These are phyloP conservation scores for Potamilus streckersoni DNA, from an alignment of 1,140 invertebrate species.

Conservation along the genomic window DNA sequence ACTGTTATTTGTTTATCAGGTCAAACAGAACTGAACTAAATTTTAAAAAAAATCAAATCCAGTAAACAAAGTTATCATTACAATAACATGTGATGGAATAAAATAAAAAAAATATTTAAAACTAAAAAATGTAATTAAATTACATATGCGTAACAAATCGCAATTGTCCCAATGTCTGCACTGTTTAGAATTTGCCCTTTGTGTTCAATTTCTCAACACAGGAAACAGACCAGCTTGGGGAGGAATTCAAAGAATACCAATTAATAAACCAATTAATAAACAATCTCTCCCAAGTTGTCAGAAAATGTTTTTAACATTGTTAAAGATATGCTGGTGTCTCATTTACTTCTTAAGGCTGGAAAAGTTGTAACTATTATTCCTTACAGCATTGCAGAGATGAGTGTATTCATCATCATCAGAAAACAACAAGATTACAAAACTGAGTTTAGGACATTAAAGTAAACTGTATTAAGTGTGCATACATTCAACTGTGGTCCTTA, in stretches of 20 bases:
- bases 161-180: too few relatives aligned
- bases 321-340: not conserved
- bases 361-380: slow-evolving; percentile 6
- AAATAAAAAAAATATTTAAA: too few relatives aligned
- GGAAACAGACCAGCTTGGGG: not conserved
- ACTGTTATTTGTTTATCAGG: too few relatives aligned
- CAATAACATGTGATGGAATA: too few relatives aligned
- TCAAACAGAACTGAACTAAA: too few relatives aligned
- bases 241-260: not conserved
- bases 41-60: too few relatives aligned
- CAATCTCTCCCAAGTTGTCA: not conserved
- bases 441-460: slow-evolving; percentile 14
- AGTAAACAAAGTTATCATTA: too few relatives aligned
- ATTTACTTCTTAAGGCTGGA: slow-evolving; percentile 3
- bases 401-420: slow-evolving; percentile 9
- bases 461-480: not conserved
- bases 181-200: too few relatives aligned
- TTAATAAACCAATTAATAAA: not conserved
- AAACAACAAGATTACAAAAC: slow-evolving; percentile 4
- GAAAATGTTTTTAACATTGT: not conserved
- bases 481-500: too few relatives aligned
- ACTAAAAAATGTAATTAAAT: too few relatives aligned
- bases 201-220: not conserved
- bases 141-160: too few relatives aligned
- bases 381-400: slow-evolving; percentile 13